phyloP scores from a whole-genome alignment of 2,888 invertebrate species.

The Drosophila macrothrix region DNA sequence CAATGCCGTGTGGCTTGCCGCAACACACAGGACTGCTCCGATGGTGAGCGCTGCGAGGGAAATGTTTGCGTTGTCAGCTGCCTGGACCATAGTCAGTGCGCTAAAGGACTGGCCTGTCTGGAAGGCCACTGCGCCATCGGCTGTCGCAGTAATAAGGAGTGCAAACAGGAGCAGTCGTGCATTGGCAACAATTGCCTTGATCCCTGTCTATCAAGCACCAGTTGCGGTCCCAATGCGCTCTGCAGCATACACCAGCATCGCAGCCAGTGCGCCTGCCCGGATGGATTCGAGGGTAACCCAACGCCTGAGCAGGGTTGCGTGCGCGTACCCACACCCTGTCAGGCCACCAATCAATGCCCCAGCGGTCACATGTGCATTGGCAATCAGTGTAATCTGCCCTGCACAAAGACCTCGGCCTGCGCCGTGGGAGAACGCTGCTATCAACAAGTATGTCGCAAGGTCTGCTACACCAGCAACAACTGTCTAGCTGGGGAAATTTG shows the following conservation, averaged over 20 bases:
- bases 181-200: conserved; percentile 93
- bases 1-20: conserved; percentile 94
- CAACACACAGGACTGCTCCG: conserved; percentile 91
- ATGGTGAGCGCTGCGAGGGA: conserved; percentile 91
- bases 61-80: conserved; percentile 93
- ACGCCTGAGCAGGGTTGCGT: conserved; percentile 95
- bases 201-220: conserved; percentile 91
- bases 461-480: conserved; percentile 95
- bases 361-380: conserved; percentile 91
- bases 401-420: conserved; percentile 90
- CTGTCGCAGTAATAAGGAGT: conserved; percentile 93
- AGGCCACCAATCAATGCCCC: conserved; percentile 90
- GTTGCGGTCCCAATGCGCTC: conserved; percentile 94
- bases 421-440: conserved; percentile 94
- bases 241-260: conserved; percentile 91
- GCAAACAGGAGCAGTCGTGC: conserved; percentile 91
- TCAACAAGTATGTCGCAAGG: conserved; percentile 92
- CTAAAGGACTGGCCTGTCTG: conserved; percentile 91
- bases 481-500: conserved; percentile 96
- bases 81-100: conserved; percentile 92
- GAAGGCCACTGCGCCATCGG: conserved; percentile 92
- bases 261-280: conserved; percentile 92
- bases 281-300: conserved; percentile 94
- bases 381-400: conserved; percentile 92
- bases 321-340: conserved; percentile 90